A percentile compares a stretch with the other conserved stretches of the same genome.
Conservation (phyloP, 2,888 invertebrate species). For the Clitarchus hookeri region DNA sequence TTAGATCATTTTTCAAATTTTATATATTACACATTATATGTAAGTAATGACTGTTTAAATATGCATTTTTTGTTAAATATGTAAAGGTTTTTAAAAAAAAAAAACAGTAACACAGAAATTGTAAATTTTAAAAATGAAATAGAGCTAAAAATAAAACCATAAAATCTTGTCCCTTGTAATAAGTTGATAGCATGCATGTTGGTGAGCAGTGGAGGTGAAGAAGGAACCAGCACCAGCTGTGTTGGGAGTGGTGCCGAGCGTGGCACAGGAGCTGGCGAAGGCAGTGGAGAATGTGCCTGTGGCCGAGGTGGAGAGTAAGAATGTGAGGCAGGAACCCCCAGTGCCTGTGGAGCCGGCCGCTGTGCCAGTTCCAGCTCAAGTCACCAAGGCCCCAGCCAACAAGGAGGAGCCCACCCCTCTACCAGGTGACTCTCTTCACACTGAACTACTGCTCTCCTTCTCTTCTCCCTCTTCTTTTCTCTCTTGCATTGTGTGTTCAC, state of each 20-base stretch:
- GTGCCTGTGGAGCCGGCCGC: constrained; percentile 52
- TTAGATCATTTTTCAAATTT: too few species aligned
- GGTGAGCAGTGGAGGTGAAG: not conserved
- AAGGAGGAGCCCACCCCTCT: constrained; percentile 51
- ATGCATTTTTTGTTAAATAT: too few species aligned
- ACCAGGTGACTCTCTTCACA: not conserved
- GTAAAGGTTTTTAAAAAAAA: too few species aligned
- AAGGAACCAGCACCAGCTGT: not conserved
- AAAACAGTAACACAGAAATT: too few species aligned
- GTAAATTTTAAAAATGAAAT: too few species aligned
- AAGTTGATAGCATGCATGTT: not conserved
- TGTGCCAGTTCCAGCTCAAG: constrained; percentile 40
- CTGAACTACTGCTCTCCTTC: too few species aligned
- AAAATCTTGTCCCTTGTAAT: not conserved
- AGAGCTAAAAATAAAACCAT: too few species aligned
- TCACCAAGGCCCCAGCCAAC: constrained; percentile 53
- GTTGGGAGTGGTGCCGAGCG: not conserved
- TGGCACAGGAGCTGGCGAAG: not conserved
- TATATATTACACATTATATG: too few species aligned
- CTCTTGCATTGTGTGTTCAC: too few species aligned
- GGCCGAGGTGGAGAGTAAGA: constrained; percentile 35
- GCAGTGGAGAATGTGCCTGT: not conserved
- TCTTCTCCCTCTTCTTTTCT: too few species aligned
- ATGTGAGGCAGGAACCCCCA: constrained; percentile 52
- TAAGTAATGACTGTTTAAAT: too few species aligned